Base-by-base conservation (phyloP, 2,113 vertebrate genomes). In the Eublepharis macularius region DNA sequence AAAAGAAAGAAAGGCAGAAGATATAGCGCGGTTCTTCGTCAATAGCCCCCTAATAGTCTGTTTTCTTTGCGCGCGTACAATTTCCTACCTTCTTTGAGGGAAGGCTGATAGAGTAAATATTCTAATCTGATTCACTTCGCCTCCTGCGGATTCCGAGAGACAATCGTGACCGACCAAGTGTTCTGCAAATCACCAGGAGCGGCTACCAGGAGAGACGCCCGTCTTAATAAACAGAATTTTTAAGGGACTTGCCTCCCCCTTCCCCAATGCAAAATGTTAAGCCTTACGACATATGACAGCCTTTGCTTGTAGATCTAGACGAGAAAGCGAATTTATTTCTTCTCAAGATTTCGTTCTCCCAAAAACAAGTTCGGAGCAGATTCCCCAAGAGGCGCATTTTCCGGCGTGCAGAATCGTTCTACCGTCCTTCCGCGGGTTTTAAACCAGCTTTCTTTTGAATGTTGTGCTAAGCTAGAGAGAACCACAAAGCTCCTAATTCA, bases 41-140 rank as follows among this genome's bases (percentile, higher is more conserved):
- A 92, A 89, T 81, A 83, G 89, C 92, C 83, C 78, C 93, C 96
- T 94, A 93, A 85, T 95, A 90, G 90, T 90, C 94, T 94, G 94
- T 95, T 96, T 94, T 92, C 88, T 94, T 94, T 96, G 94, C 90
- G 90, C 82, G 94, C 91, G 86, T 87, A 86, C 94, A 87, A 93
- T 97, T 94, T 96, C 95, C 96, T 96, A 94, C 96, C 96, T 96
- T 95, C 93, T 88, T 94, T 95, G 96, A 95, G 86, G 89, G 90
- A 91, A 92, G 89, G 94, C 92, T 95, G 96, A 95, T 95, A 92
- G 92, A 90, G 96, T 95, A 96, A 96, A 97, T 95, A 96, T 93
- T 92, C 95, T 97, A 96, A 97, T 97, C 96, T 96, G 95, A 95
- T 95, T 96, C 94, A 89, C 91, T 88, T 94, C 87, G 90, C 94